These are phyloP conservation scores for Campylomormyrus tamandua DNA, from an alignment of 2,113 vertebrate species.

Conservation along the genomic window DNA sequence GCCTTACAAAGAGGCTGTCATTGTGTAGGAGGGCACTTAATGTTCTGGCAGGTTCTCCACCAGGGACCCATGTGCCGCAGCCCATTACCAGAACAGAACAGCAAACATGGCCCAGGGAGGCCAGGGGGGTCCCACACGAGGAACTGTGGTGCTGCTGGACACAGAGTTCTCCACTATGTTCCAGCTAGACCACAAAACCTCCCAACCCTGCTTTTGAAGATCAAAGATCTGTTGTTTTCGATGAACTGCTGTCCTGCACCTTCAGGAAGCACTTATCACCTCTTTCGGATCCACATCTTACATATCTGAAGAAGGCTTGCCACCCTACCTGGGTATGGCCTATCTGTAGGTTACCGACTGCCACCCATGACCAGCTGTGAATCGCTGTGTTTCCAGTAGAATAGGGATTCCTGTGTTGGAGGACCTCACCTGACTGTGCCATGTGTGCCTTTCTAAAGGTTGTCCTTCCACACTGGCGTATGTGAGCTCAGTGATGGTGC, in stretches of 20 bases:
- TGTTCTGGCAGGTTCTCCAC: background rate
- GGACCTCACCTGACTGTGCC: background rate
- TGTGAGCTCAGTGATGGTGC: conserved; percentile 3
- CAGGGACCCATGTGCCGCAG: background rate
- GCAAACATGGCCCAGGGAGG: background rate
- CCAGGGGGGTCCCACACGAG: background rate
- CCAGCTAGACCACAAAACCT: background rate
- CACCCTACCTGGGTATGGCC: background rate
- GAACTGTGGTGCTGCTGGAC: background rate
- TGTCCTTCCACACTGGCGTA: too few species aligned
- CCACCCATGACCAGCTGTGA: background rate
- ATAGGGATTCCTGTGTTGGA: background rate
- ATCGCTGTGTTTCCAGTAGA: background rate
- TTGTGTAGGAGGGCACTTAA: conserved; percentile 5
- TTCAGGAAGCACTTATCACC: background rate
- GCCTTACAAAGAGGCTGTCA: conserved; percentile 34
- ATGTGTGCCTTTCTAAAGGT: background rate
- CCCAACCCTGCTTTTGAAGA: background rate
- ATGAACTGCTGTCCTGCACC: background rate
- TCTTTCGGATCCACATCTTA: background rate
- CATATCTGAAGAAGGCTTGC: background rate
- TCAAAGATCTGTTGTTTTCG: background rate
- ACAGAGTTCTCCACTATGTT: background rate
- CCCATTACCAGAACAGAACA: background rate
- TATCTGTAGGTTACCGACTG: background rate